Base-by-base conservation (phyloP, 2,888 invertebrate genomes). In the Platerodrilus igneus region DNA sequence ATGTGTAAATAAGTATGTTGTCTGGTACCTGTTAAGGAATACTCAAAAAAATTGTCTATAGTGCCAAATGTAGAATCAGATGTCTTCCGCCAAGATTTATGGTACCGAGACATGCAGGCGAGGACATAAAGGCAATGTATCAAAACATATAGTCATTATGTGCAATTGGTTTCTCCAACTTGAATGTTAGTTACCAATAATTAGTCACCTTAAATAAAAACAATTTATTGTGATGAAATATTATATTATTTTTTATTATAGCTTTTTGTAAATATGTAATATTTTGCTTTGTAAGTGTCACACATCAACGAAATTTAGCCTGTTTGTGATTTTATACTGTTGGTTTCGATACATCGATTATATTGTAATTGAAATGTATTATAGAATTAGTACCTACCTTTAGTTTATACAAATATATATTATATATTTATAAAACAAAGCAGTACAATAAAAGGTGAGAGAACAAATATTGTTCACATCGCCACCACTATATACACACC, bases 1-100 rank as follows among this genome's bases (percentile, higher is more conserved):
- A n/a, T n/a, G n/a, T n/a, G n/a, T 25, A 15, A 61, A 59, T 46
- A 62, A 63, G 62, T 53, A 57, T 59, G 59, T 59, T 63, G 62
- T 51, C 51, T 62, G 66, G 67, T 66, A 67, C 67, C 67, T 67
- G 66, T 66, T 54, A 55, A 62, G 29, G 45, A 65, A 66, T 65
- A 66, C 65, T 66, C 64, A 60, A 40, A 28, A 31, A 23, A 22
- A 36, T 28, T 42, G 31, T 46, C 20, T 38, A 27, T 57, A 60
- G 65, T 64, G 64, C 67, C 65, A 66, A 42, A 62, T n/a, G n/a
- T 54, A 57, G 54, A 67, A 68, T 68, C 67, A 62, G 61, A 58
- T 57, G 67, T 68, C 67, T 68, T 68, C 68, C 67, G 63, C 60
- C 60, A 63, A 58, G 45, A 46, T 51, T 48, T 54, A 64, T 65